phyloP scores from a whole-genome alignment of 2,113 vertebrate genomes.

The Petaurus breviceps region DNA sequence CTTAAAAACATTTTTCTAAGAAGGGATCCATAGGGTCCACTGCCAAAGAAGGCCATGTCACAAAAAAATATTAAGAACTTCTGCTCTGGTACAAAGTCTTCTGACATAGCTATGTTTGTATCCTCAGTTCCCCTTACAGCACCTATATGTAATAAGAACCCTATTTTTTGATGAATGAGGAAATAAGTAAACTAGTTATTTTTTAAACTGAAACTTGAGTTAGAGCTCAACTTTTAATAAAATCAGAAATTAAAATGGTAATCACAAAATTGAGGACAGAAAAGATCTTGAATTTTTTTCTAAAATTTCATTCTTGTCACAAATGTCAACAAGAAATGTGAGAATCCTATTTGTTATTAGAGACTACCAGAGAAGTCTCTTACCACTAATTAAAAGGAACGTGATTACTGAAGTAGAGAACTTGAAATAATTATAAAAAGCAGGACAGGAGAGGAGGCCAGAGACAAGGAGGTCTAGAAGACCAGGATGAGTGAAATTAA shows the following conservation, averaged over 20 bases:
- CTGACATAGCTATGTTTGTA: neutral
- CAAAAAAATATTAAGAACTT: neutral
- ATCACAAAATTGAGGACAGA: neutral
- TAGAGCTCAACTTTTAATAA: neutral
- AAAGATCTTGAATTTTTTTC: neutral
- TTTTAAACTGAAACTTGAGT: neutral
- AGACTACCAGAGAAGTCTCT: neutral
- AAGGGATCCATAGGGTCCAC: neutral
- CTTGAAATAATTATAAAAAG: neutral
- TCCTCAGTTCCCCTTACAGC: neutral
- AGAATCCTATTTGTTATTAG: neutral
- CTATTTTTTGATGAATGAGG: neutral
- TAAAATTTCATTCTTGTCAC: neutral
- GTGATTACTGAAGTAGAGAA: neutral
- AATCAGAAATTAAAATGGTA: neutral
- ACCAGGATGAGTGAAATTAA: neutral
- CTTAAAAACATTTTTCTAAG: neutral
- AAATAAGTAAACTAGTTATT: neutral
- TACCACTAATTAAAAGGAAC: neutral
- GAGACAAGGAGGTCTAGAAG: neutral
- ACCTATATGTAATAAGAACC: neutral
- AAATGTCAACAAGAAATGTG: neutral
- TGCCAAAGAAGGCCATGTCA: neutral
- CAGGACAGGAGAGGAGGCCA: neutral
- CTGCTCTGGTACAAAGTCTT: neutral